Base-by-base conservation (phyloP, 2,797 vertebrate species). In the Apodemus agrarius region DNA sequence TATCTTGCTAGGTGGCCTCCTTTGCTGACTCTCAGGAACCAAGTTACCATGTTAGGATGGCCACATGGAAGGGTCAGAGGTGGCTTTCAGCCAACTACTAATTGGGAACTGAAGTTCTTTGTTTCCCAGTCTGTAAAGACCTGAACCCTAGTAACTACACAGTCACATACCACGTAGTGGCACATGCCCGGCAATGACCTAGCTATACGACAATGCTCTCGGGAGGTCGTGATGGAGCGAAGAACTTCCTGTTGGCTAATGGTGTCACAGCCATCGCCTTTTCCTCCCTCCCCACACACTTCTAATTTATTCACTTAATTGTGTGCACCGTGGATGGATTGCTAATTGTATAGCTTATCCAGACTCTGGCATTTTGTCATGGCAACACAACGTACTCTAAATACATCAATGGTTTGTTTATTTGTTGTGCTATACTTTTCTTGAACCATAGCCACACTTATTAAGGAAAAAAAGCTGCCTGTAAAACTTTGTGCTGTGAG, bases 11-110 rank as follows among this genome's bases (percentile, higher is more conserved):
- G 46, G 34, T 4, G 10, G 21, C 26, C 57, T 93, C 43, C 74
- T 82, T 93, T 74, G 31, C 65, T 61, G 81, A 54, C 29, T 81
- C 63, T 86, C 59, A 94, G 72, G 61, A 95, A 93, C 52, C 24
- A 61, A n/a, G 34, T 88, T 26, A 49, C 59, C 67, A 11, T 40
- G 19, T 57, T 43, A 40, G 34, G 24, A 84, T 49, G 43, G 22
- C 29, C 79, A 63, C 9, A 2, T 40, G 74, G 37, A 57, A 79
- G 46, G 85, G 84, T n/a, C 46, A 14, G 9, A 85, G 54, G 21
- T 40, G 12, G 3, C 43, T 57, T 95, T 21, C 16, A 76, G 54
- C 17, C 79, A 85, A 63, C 8, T 14, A 19, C 67, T 40, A 46
- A 19, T 37, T 40, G 10, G 49, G 26, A 90, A 87, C 34, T 79